These are phyloP conservation scores for Chalcosyrphus nemorum DNA, from an alignment of 2,888 invertebrate genomes.

Conservation along the genomic window DNA sequence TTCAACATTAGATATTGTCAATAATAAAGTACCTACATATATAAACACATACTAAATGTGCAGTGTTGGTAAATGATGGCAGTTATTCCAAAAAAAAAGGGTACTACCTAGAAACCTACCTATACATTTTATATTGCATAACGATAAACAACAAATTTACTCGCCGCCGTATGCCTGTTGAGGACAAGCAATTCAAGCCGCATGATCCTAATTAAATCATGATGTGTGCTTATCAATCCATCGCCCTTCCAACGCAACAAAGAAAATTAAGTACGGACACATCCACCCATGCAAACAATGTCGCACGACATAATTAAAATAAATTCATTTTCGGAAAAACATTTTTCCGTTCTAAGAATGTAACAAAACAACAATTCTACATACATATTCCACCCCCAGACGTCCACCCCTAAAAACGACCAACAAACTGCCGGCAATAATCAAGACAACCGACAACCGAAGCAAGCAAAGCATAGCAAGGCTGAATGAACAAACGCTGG, in stretches of 20 bases:
- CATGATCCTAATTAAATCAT: conserved; percentile 27
- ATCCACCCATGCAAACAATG: not conserved
- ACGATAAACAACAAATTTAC: no score
- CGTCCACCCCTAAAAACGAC: not conserved
- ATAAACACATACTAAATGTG: no score
- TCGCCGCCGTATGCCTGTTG: no score
- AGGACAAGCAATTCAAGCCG: not conserved
- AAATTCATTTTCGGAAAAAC: conserved; percentile 51
- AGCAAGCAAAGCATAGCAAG: conserved; percentile 27
- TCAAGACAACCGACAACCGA: conserved; percentile 41
- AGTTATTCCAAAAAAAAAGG: no score
- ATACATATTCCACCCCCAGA: no score
- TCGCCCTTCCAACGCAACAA: not conserved
- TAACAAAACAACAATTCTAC: conserved; percentile 25
- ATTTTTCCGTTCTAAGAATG: conserved; percentile 41
- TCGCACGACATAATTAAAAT: conserved; percentile 43
- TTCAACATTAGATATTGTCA: no score
- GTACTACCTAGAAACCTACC: no score
- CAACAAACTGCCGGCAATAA: conserved; percentile 56
- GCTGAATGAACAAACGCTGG: conserved; percentile 48
- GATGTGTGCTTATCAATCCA: conserved; percentile 24
- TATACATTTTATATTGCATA: no score
- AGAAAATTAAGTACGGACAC: not conserved
- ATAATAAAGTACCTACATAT: no score
- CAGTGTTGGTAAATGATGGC: no score